Conservation (phyloP, 2,888 invertebrate species). For the Oscheius myriophilus region DNA sequence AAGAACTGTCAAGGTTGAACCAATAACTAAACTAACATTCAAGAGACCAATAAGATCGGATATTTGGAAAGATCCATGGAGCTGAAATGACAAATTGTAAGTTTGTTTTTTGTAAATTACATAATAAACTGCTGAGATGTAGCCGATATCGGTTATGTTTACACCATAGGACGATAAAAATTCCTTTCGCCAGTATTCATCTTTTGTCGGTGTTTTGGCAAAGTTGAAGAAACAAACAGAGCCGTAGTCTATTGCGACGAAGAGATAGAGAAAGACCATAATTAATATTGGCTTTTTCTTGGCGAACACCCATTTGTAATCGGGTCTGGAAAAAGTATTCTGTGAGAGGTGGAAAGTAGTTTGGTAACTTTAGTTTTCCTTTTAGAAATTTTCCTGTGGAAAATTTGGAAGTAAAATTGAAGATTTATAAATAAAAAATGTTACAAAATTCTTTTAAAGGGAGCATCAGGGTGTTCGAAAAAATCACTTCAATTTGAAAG, state of each 20-base stretch:
- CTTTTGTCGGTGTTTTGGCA: conserved; percentile 14
- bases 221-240: conserved; percentile 27
- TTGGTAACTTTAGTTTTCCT: not conserved
- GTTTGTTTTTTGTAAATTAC: conserved; percentile 2
- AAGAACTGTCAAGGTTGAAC: conserved; percentile 19
- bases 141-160: conserved; percentile 16
- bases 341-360: not conserved
- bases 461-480: too few species aligned
- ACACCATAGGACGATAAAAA: not conserved
- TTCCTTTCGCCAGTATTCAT: conserved; percentile 12
- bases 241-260: conserved; percentile 17
- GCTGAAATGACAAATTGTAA: not conserved
- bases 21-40: conserved; percentile 20
- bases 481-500: too few species aligned
- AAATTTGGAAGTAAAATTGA: too few species aligned
- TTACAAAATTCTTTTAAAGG: too few species aligned
- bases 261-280: conserved; percentile 4
- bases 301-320: conserved; percentile 20
- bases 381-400: not conserved
- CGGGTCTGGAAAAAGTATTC: conserved; percentile 3
- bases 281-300: not conserved
- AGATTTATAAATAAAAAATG: too few species aligned
- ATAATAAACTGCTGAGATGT: conserved; percentile 12
- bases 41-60: conserved; percentile 11
- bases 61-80: not conserved